Base-by-base conservation (phyloP, 2,888 invertebrate genomes). In the Galerucella nymphaeae region DNA sequence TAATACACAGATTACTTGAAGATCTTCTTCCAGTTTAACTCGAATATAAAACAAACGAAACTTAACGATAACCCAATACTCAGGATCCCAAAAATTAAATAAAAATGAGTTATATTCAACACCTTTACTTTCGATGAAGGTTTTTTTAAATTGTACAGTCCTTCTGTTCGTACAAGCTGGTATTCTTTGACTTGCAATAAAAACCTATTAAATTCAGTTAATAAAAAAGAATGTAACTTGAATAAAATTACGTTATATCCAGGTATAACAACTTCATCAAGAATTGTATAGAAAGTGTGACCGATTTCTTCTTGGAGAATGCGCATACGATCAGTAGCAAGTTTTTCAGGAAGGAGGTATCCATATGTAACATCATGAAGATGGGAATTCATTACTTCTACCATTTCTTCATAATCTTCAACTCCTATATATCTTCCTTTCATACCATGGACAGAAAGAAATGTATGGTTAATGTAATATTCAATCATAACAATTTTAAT, bases 231-330 rank as follows among this genome's bases (percentile, higher is more conserved):
- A 65, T 72, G 61, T 13, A 30, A 23, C 18, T 72, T 67, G 3
- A 72, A 62, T 30, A 62, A 53, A 30, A 67, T 57, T 9, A 67
- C 57, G 13, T 62, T 14, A n/a, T 48, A 42, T 38, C 73, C 73
- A 5, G 73, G 70, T 57, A 70, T 9, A 57, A 70, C 45, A 59
- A 63, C 42, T 64, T 67, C 64, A 6, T 73, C 30, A n/a, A 73
- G 13, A 11, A 70, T 64, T 42, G 66, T 55, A n/a, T 70, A 73
- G 8, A 66, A 58, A 6, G 70, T n/a, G 16, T 70, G 53, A 14
- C 73, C 70, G 13, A 63, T 38, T 10, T 13, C 38, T 41, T 58
- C 66, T 20, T 63, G 53, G 5, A 63, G 66, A 20, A 18, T 38
- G 11, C 66, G 63, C 53, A 70, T 70, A 20, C 55, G 45, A 63